Conservation (phyloP, 2,113 vertebrate species). For the Crotophaga sulcirostris region DNA sequence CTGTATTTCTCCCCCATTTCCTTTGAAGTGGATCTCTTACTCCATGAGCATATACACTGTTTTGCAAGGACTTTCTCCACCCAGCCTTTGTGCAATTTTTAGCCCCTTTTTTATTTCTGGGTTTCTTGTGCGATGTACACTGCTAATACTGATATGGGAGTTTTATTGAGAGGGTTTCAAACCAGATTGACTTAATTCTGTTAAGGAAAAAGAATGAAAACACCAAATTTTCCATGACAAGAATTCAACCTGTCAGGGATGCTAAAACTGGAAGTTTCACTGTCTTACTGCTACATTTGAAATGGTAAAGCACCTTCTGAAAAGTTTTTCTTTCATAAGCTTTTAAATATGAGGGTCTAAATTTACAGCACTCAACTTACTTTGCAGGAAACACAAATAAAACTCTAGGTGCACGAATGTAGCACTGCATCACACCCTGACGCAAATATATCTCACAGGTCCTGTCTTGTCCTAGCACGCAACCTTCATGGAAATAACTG, state of each 20-base stretch:
- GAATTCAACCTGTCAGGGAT: neutral
- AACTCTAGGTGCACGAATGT: neutral
- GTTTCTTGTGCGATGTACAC: neutral
- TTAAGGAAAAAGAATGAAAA: neutral
- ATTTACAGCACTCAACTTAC: neutral
- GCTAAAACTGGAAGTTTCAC: neutral
- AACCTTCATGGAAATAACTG: neutral
- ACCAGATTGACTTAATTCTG: neutral
- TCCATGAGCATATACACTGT: neutral
- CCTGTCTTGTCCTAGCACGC: neutral
- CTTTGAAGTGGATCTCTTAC: neutral
- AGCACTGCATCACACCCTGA: rapidly evolving
- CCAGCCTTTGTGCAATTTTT: neutral
- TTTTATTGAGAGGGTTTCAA: neutral
- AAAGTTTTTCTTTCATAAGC: neutral
- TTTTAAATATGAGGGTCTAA: neutral
- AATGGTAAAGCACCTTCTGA: neutral
- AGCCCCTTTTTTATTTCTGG: neutral
- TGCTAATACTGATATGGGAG: neutral
- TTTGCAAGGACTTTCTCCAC: neutral
- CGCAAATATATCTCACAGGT: neutral
- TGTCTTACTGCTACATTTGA: neutral
- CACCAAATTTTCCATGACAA: neutral
- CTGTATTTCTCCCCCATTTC: neutral
- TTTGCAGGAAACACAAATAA: neutral